These are phyloP conservation scores for Thereuonema tuberculata DNA, from an alignment of 1,140 invertebrate species.

Conservation along the genomic window DNA sequence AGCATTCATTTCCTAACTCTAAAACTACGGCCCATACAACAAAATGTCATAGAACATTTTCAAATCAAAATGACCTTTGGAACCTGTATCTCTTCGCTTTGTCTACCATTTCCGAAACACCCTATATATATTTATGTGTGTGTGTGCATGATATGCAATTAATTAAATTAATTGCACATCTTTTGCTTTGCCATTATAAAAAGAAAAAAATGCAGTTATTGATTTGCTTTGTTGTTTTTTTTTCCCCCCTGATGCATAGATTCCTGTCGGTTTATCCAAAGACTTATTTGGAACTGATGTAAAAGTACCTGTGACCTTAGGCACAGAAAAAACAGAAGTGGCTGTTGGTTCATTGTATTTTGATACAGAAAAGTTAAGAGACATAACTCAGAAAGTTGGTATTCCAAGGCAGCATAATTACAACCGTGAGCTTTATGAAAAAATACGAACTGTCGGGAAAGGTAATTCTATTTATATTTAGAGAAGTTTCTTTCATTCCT, in stretches of 20 bases:
- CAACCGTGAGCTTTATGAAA: conserved; percentile 38
- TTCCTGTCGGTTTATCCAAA: conserved; percentile 26
- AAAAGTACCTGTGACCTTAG: conserved; percentile 13
- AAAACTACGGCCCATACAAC: no score
- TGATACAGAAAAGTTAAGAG: conserved; percentile 30
- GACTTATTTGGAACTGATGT: conserved; percentile 26
- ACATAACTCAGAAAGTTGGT: conserved; percentile 14
- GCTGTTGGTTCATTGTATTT: conserved; percentile 36
- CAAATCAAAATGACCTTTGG: no score
- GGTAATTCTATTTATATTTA: conserved; percentile 21
- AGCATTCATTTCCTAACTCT: no score
- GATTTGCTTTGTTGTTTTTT: neutral
- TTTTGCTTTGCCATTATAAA: neutral
- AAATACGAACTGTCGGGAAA: conserved; percentile 46
- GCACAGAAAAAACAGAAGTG: conserved; percentile 2
- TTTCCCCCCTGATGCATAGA: conserved; percentile 11
- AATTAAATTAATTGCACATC: neutral
- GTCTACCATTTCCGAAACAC: no score
- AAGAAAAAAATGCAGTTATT: neutral
- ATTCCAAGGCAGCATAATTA: conserved; percentile 23
- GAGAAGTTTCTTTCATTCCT: neutral
- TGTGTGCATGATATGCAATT: no score
- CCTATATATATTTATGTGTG: no score
- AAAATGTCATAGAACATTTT: no score
- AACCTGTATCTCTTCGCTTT: no score